Conservation (phyloP, 2,113 vertebrate genomes). For the Tetrao urogallus region DNA sequence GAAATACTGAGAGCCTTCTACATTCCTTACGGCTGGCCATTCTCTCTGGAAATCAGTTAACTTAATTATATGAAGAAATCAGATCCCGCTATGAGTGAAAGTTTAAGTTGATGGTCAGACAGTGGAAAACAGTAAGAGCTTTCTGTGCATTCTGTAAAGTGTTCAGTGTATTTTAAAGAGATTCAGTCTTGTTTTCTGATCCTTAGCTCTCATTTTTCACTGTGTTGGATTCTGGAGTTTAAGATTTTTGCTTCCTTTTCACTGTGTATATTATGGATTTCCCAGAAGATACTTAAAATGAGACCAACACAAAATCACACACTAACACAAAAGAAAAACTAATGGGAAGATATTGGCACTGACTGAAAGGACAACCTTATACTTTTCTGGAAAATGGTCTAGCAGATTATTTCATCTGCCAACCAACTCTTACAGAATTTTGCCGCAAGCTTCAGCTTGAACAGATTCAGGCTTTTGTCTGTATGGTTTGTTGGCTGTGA, state of each 20-base stretch:
- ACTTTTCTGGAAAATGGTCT: not conserved
- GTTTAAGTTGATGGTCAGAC: slow-evolving; percentile 23
- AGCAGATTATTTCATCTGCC: not conserved
- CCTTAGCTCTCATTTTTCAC: slow-evolving; percentile 33
- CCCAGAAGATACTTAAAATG: not conserved
- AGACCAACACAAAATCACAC: not conserved
- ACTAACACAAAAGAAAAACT: not conserved
- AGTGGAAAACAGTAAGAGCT: slow-evolving; percentile 17
- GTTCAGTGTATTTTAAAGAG: slow-evolving; percentile 29
- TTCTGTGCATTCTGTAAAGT: slow-evolving; percentile 27
- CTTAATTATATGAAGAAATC: slow-evolving; percentile 57
- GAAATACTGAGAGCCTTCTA: not conserved
- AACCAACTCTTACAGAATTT: not conserved
- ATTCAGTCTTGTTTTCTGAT: slow-evolving; percentile 3
- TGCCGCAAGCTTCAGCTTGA: not conserved
- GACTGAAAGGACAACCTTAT: not conserved
- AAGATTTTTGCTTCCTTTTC: not conserved
- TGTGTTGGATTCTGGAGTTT: not conserved
- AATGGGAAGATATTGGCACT: not conserved
- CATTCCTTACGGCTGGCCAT: not conserved
- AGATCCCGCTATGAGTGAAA: slow-evolving; percentile 40
- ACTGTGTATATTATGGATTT: not conserved
- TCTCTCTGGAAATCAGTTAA: not conserved
- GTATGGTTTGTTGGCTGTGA: not conserved
- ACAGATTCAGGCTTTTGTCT: not conserved